Evolutionary conservation across 2,888 invertebrate species (phyloP), one percentile per base, ranked within the genome.

Genomic region (Pherbina coryleti): DNA sequence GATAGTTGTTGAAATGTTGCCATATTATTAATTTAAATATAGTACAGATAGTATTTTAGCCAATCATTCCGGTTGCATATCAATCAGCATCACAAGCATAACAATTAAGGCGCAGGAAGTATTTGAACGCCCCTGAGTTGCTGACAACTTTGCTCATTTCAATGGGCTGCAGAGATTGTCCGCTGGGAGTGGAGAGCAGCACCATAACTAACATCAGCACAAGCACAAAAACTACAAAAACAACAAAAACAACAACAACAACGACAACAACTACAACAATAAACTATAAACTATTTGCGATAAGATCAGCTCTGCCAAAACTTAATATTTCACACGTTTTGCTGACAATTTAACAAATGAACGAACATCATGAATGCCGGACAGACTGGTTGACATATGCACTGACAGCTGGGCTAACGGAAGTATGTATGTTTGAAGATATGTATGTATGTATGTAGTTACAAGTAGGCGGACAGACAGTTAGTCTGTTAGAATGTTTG

Each of bases 291-390:
- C 11, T 44, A 69, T 25, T 49, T 17, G 11, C 25, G 73, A 74
- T 74, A 62, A 69, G 25, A 69, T 44, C 57, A 57, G 37, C 49
- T 22, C 44, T 57, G 57, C 25, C 49, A 60, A 74, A 70, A 49
- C 70, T 70, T n/a, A 69, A 49, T 55, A 70, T 51, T 69, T 70
- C 76, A 70, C 67, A 76, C 76, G 69, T 76, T 75, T 76, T 76
- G 76, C 62, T 37, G 76, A 49, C 76, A 49, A 76, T 70, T 70
- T 75, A 75, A 75, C 75, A 67, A 75, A 37, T 66, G 75, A 66
- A 55, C 64, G 51, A 62, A 4, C n/a, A 74, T 25, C 31, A 57
- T 44, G 28, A 60, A 37, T 72, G 72, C 53, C 57, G 34, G 72
- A 60, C 67, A 67, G 44, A 34, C 31, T 25, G 57, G 53, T 14